Percentiles rank a stretch among this genome's conserved stretches.
phyloP scores from a whole-genome alignment of 1,140 invertebrate species.

The Drosophila kohkoa region DNA sequence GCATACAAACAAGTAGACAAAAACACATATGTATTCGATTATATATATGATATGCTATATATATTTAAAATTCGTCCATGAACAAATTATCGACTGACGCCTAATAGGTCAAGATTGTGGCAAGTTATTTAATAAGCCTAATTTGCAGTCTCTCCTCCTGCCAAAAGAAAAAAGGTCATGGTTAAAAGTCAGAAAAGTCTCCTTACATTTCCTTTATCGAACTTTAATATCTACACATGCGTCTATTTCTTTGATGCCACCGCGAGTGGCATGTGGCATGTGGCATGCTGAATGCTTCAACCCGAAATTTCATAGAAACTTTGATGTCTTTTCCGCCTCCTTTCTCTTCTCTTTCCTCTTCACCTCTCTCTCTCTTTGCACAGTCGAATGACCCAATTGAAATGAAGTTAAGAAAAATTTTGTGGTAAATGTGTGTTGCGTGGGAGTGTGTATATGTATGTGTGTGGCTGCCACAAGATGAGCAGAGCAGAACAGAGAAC shows the following conservation, averaged over 20 bases:
- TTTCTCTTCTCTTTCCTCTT: not conserved
- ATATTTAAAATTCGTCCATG: constrained; percentile 12
- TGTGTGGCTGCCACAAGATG: constrained; percentile 9
- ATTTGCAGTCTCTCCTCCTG: not conserved
- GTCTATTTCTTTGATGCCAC: constrained; percentile 20
- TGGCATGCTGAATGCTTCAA: constrained; percentile 3
- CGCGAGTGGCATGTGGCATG: constrained; percentile 18
- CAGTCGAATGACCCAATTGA: constrained; percentile 22
- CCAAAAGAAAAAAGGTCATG: constrained; percentile 10
- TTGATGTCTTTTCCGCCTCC: constrained; percentile 1
- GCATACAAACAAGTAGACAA: not conserved
- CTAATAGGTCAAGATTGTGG: constrained; percentile 20
- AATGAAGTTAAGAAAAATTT: constrained; percentile 19
- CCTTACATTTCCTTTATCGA: not conserved
- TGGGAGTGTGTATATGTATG: not conserved
- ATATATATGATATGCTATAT: not conserved
- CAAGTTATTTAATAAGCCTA: constrained; percentile 13
- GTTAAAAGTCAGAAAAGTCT: constrained; percentile 7
- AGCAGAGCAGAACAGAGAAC: not conserved
- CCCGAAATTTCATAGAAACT: constrained; percentile 21
- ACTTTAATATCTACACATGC: constrained; percentile 13
- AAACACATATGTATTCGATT: not conserved
- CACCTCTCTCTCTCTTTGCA: not conserved
- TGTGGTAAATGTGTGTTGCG: constrained; percentile 1
- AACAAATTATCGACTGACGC: constrained; percentile 10